Conservation (phyloP, 2,888 invertebrate genomes). For the Rotaria socialis region DNA sequence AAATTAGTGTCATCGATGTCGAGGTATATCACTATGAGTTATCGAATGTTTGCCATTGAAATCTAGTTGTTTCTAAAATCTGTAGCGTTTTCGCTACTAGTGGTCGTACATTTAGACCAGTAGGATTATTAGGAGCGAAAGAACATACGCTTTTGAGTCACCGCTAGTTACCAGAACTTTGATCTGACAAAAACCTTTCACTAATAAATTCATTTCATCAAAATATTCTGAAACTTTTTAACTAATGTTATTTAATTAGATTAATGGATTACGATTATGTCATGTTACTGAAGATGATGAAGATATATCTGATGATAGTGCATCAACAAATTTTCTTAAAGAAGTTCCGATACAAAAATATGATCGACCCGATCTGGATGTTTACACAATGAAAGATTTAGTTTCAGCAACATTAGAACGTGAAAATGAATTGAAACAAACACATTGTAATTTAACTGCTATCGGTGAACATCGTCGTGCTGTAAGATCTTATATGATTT, state of each 20-base stretch:
- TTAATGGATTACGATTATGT: constrained; percentile 16
- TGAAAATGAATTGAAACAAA: constrained; percentile 21
- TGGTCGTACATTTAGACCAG: no score
- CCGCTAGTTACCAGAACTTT: no score
- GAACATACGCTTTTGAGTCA: no score
- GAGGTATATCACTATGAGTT: constrained; percentile 52
- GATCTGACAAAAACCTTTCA: no score
- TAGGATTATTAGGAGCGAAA: no score
- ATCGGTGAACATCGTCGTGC: constrained; percentile 34
- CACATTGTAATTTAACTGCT: not conserved
- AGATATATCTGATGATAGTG: constrained; percentile 26
- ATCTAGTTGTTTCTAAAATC: no score
- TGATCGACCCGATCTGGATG: not conserved
- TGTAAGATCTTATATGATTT: not conserved
- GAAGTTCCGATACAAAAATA: constrained; percentile 9
- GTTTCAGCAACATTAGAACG: not conserved
- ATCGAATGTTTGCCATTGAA: no score
- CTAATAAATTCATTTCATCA: no score
- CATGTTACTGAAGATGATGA: constrained; percentile 34
- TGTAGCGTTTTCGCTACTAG: no score
- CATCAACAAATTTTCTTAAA: not conserved
- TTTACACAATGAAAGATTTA: constrained; percentile 2
- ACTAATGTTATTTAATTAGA: no score
- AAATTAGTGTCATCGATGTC: constrained; percentile 55
- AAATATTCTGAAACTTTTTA: no score